These are phyloP conservation scores for Solen grandis DNA, from an alignment of 1,140 invertebrate genomes.

Conservation along the genomic window DNA sequence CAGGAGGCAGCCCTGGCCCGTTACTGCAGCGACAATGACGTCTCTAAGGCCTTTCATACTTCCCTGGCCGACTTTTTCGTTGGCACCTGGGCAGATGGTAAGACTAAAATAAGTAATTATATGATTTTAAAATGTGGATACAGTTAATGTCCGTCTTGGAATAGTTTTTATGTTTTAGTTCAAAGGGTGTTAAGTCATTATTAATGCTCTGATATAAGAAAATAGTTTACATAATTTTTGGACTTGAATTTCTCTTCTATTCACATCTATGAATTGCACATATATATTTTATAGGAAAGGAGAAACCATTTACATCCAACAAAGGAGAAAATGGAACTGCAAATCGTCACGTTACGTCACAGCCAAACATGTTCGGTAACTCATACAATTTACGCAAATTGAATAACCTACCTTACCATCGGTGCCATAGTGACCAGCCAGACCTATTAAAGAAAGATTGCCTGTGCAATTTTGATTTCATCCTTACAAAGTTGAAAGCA, in stretches of 20 bases:
- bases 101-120: too few relatives aligned
- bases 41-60: conserved; percentile 52
- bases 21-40: conserved; percentile 58
- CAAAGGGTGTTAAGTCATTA: too few relatives aligned
- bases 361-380: conserved; percentile 78
- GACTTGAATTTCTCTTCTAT: too few relatives aligned
- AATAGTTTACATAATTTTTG: too few relatives aligned
- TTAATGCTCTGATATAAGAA: too few relatives aligned
- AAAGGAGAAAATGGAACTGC: conserved; percentile 54
- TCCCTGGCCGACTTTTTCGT: conserved; percentile 71
- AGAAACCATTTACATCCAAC: conserved; percentile 65
- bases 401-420: conserved; percentile 89
- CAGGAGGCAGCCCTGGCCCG: conserved; percentile 67
- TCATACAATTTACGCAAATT: conserved; percentile 87
- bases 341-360: conserved; percentile 61
- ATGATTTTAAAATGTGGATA: too few relatives aligned
- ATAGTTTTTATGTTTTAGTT: too few relatives aligned
- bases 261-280: too few relatives aligned
- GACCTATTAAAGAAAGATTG: conserved; percentile 95
- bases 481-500: conserved; percentile 91
- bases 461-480: conserved; percentile 97
- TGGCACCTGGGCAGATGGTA: conserved; percentile 80
- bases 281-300: conserved; percentile 53
- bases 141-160: too few relatives aligned
- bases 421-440: conserved; percentile 89